A percentile compares a stretch with the other conserved stretches of the same genome.
These are phyloP conservation scores for Penaeus monodon DNA, from an alignment of 2,888 invertebrate species.

Conservation along the genomic window DNA sequence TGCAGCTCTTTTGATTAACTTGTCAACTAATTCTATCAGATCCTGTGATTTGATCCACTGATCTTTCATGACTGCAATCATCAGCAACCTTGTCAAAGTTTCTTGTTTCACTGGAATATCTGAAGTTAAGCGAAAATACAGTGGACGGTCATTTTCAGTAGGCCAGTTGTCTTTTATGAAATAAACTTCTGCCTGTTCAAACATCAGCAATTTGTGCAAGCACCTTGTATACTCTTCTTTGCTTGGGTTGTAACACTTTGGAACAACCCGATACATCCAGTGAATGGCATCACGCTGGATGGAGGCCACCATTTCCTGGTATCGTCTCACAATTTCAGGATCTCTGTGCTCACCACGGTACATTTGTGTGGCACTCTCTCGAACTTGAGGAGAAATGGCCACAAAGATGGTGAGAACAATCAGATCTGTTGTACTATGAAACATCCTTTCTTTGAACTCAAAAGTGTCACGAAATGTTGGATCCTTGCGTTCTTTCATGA, in stretches of 20 bases:
- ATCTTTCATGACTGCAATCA: slow-evolving; percentile 81
- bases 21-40: slow-evolving; percentile 74
- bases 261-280: slow-evolving; percentile 89
- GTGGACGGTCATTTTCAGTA: slow-evolving; percentile 86
- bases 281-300: slow-evolving; percentile 88
- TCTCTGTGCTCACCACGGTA: slow-evolving; percentile 69
- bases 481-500: slow-evolving; percentile 75
- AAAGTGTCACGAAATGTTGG: slow-evolving; percentile 75
- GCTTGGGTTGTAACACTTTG: slow-evolving; percentile 80
- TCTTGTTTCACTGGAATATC: slow-evolving; percentile 90
- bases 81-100: slow-evolving; percentile 83
- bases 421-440: slow-evolving; percentile 86
- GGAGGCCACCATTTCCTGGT: slow-evolving; percentile 72
- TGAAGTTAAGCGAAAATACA: slow-evolving; percentile 83
- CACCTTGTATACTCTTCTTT: slow-evolving; percentile 82
- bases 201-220: slow-evolving; percentile 72
- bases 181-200: slow-evolving; percentile 65
- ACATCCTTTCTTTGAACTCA: slow-evolving; percentile 85
- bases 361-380: slow-evolving; percentile 76
- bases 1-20: slow-evolving; percentile 71
- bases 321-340: slow-evolving; percentile 67
- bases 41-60: slow-evolving; percentile 64
- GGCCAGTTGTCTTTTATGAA: slow-evolving; percentile 82
- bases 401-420: slow-evolving; percentile 87
- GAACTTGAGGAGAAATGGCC: slow-evolving; percentile 81